These are phyloP conservation scores for Zaprionus capensis DNA, from an alignment of 1,140 invertebrate genomes.

Conservation along the genomic window DNA sequence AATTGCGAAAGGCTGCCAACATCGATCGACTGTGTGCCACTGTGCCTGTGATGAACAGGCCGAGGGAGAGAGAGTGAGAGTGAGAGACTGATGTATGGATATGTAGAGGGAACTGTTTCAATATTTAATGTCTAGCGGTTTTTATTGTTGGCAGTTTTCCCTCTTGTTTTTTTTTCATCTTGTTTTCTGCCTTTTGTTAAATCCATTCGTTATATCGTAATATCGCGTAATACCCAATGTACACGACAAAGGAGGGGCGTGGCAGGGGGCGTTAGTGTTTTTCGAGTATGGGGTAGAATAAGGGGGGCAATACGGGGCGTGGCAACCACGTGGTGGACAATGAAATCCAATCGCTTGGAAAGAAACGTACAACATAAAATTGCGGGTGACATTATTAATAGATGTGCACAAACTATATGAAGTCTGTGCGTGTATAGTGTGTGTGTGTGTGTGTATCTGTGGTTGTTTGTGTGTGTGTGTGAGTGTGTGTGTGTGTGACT, in stretches of 20 bases:
- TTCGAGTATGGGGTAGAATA: too few relatives aligned
- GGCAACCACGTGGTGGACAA: constrained; percentile 31
- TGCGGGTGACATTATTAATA: constrained; percentile 52
- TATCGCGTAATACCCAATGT: constrained; percentile 21
- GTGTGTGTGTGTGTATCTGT: constrained; percentile 16
- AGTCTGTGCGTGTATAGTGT: not conserved
- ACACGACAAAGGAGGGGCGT: constrained; percentile 17
- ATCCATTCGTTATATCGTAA: constrained; percentile 27
- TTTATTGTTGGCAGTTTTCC: constrained; percentile 26
- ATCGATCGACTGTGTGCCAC: not conserved
- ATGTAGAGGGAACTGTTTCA: constrained; percentile 6
- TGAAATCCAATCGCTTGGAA: constrained; percentile 53
- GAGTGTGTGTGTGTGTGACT: constrained; percentile 1
- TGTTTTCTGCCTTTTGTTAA: constrained; percentile 1
- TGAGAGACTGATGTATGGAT: not conserved
- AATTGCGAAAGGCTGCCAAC: constrained; percentile 10
- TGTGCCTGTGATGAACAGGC: not conserved
- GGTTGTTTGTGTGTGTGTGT: constrained; percentile 9
- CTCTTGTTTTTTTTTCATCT: not conserved
- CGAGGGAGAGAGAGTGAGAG: not conserved
- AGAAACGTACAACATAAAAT: constrained; percentile 58
- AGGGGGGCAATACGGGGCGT: not conserved
- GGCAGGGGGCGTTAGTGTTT: not conserved
- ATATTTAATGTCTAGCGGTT: constrained; percentile 48
- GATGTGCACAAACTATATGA: constrained; percentile 29